Base-by-base conservation (phyloP, 2,113 vertebrate species). In the Jacana jacana region DNA sequence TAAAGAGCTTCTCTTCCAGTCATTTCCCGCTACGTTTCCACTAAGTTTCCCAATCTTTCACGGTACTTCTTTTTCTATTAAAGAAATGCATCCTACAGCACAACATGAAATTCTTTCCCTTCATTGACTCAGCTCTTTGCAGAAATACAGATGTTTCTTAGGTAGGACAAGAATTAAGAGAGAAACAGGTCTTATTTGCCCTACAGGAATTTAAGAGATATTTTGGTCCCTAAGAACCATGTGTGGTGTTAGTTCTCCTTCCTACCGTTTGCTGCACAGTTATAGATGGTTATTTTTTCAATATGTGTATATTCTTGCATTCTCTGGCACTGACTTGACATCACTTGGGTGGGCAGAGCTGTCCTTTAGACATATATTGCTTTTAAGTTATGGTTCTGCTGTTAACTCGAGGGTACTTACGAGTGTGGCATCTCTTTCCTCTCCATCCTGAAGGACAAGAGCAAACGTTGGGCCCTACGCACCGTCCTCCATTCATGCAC, bases 381-480 rank as follows among this genome's bases (percentile, higher is more conserved):
- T 68, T 94, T 44, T 24, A 69, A 55, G 23, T 35, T 27, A 18
- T 48, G 16, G 9, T 30, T 86, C 40, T 61, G 20, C 39, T 70
- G 40, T 52, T 89, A 92, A 76, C 28, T 63, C 19, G 15, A 80
- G 46, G 77, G 40, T 87, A 98, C 99, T 98, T 98, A 99, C 98
- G 98, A 78, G 97, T 97, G 93, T 97, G 98, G 57, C 99, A 99
- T 76, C 92, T 96, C 89, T 89, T 98, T 46, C 99, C 99, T 91
- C 95, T 98, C 99, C 99, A 99, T 13, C 98, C 99, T 14, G 99
- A 99, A 14, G 98, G 89, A 94, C 99, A 99, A 73, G 99, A 99
- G 88, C 99, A 99, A 28, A 98, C 11, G 49, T 98, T 98, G 71
- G 98, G 98, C 51, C 98, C 97, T 48, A 99, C 98, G 33, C 99